Percentiles rank a stretch among this genome's conserved stretches.
These are phyloP conservation scores for Bathynomus jamesi DNA, from an alignment of 1,140 invertebrate species.

Conservation along the genomic window DNA sequence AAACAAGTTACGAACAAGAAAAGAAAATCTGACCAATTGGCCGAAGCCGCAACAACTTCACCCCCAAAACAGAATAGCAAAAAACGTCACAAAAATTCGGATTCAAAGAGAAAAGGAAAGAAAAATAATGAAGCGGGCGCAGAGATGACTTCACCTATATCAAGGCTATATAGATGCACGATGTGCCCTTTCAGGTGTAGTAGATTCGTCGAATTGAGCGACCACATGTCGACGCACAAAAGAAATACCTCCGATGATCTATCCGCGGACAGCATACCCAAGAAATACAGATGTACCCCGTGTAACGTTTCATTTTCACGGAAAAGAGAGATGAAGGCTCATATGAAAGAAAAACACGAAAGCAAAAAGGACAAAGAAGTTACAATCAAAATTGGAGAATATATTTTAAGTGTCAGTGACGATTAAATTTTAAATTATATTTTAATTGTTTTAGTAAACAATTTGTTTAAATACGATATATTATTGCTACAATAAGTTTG, in stretches of 20 bases:
- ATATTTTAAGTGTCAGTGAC: too few relatives aligned
- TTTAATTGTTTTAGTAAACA: too few relatives aligned
- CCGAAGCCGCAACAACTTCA: neutral
- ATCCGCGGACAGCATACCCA: neutral
- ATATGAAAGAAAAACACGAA: neutral
- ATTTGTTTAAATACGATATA: too few relatives aligned
- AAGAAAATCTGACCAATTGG: neutral
- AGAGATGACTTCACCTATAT: neutral
- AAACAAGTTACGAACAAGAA: neutral
- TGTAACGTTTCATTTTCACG: neutral
- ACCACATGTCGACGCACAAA: neutral
- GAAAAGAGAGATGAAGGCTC: neutral
- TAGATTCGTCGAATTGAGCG: neutral
- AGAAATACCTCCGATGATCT: neutral
- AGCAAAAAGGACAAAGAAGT: too few relatives aligned
- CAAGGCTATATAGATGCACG: neutral
- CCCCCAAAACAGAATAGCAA: neutral
- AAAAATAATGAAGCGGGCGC: neutral
- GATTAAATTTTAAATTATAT: too few relatives aligned
- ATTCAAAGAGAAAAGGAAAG: neutral
- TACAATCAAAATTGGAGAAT: too few relatives aligned
- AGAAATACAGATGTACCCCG: neutral
- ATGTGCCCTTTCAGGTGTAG: neutral
- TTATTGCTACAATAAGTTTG: too few relatives aligned
- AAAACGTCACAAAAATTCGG: neutral